Base-by-base conservation (phyloP, 1,140 invertebrate species). In the Drosophila punjabiensis region DNA sequence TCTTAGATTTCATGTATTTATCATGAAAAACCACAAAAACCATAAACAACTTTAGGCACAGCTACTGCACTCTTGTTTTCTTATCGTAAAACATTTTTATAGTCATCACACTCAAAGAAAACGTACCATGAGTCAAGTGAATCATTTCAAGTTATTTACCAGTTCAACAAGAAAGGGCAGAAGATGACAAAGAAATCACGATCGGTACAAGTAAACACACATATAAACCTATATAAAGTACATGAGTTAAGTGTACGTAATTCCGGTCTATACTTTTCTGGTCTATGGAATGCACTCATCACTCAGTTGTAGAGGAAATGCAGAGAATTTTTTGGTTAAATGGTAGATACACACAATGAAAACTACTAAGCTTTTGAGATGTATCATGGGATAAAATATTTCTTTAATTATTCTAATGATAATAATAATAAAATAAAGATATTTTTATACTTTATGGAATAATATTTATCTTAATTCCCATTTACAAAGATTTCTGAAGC, bases 251-350 rank as follows among this genome's bases (percentile, higher is more conserved):
- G 5, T 75, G 24, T 58, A 39, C 28, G 43, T 41, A 45, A 32
- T 70, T 71, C 67, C 68, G 35, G 43, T 74, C 45, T 73, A 30
- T 50, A 39, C 11, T 18, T 20, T 71, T 41, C 52, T 20, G 67
- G 37, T 60, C 53, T 71, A 13, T 52, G 70, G 70, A 74, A 71
- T 71, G 52, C 69, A 70, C 52, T 70, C 65, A 53, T 59, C 66
- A 59, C 50, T n/a, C 52, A 50, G 35, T n/a, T 45, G 48, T 6
- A 37, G 50, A 70, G 68, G 65, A 45, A 70, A 45, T 24, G 64
- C 50, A 10, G n/a, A 5, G 20, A 66, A 65, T 64, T 74, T 45
- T 50, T 64, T 33, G 28, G 84, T 76, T 81, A 76, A 82, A 66
- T 79, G 68, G 58, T 68, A 74, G 60, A 47, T 85, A 71, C 66